These are phyloP conservation scores for Sebastes steindachneri DNA, from an alignment of 2,797 vertebrate genomes.

Conservation along the genomic window DNA sequence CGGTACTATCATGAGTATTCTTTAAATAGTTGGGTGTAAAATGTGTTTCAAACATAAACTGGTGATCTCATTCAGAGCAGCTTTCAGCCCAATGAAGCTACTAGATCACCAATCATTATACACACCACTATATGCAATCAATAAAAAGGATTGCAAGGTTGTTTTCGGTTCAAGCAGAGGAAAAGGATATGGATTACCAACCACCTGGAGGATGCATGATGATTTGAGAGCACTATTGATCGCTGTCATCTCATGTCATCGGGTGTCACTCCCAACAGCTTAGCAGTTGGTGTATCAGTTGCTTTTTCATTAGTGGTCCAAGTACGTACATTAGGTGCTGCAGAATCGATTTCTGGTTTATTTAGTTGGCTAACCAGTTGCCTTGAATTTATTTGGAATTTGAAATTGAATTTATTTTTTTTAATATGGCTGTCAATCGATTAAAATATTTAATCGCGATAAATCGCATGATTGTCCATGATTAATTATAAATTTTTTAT, in stretches of 20 bases:
- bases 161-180: background rate
- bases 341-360: background rate
- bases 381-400: background rate
- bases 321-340: background rate
- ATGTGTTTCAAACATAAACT: background rate
- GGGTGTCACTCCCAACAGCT: background rate
- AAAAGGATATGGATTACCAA: conserved; percentile 16
- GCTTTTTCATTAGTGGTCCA: conserved; percentile 37
- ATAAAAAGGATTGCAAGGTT: background rate
- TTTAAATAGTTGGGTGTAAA: background rate
- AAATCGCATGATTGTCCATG: too few species aligned
- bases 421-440: too few species aligned
- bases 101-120: background rate
- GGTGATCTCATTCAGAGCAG: background rate
- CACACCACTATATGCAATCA: background rate
- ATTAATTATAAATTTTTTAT: too few species aligned
- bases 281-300: conserved; percentile 38
- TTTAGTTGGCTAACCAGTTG: background rate
- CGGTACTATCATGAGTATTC: background rate
- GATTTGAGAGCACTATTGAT: conserved; percentile 47
- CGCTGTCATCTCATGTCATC: conserved; percentile 21
- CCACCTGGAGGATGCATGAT: background rate
- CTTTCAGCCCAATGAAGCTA: background rate
- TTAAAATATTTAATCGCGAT: too few species aligned
- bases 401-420: background rate